These are phyloP conservation scores for Dendrocincla tyrannina DNA, from an alignment of 2,797 vertebrate species.

Conservation along the genomic window DNA sequence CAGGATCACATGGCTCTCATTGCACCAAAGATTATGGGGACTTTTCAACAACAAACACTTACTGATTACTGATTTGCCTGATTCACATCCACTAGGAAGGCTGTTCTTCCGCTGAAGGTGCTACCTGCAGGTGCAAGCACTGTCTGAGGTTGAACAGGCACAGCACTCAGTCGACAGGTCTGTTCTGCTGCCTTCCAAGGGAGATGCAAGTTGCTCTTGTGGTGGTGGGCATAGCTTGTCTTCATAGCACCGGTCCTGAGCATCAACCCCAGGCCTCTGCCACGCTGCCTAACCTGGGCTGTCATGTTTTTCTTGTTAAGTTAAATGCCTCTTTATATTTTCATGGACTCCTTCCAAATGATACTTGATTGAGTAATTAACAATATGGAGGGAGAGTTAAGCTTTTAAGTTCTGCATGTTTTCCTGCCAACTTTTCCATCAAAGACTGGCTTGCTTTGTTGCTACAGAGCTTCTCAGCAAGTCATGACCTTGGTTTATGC, in stretches of 20 bases:
- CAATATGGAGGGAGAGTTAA: background rate
- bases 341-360: background rate
- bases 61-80: background rate
- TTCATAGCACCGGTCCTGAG: rapidly evolving
- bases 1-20: background rate
- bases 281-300: background rate
- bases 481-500: background rate
- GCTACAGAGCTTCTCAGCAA: background rate
- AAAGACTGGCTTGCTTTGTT: background rate
- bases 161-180: rapidly evolving
- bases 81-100: background rate
- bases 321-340: background rate
- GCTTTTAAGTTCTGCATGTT: background rate
- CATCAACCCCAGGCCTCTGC: background rate
- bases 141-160: background rate
- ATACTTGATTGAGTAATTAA: background rate
- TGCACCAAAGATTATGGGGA: rapidly evolving
- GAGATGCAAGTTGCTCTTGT: background rate
- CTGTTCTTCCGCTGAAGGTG: background rate
- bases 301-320: background rate
- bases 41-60: background rate
- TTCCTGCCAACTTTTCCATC: background rate
- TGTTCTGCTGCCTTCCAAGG: background rate
- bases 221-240: background rate
- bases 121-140: background rate